Base-by-base conservation (phyloP, 2,888 invertebrate genomes). In the Rotaria magnacalcarata region DNA sequence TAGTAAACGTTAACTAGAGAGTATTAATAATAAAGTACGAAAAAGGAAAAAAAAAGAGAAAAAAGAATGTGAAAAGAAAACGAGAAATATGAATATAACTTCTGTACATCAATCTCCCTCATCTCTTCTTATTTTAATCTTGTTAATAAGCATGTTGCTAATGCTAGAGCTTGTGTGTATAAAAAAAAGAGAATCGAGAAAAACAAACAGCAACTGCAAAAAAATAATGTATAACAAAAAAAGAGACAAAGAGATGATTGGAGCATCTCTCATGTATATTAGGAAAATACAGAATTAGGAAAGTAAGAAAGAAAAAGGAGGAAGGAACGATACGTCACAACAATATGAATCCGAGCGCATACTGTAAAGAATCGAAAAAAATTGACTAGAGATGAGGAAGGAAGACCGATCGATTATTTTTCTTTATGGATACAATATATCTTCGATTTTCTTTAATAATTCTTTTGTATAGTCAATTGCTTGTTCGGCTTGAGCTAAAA, bases 401-500 rank as follows among this genome's bases (percentile, higher is more conserved):
- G 67, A 67, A 34, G 67, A 67, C 67, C 34, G 67, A 67, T 67
- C 67, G 67, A 67, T 27, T 16, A 34, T 3, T 27, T 34, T 67
- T 34, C 19, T 41, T 80, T 52, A 85, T 84, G 86, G 75, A 87
- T 87, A 85, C 50, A 87, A 75, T 16, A 87, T 74, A 43, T 87
- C 87, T 84, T 87, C 87, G 27, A 87, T 84, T 84, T 85, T 60
- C 58, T 85, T 85, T 52, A 87, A 47, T 85, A 87, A 84, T 84
- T 87, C 87, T 84, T 84, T 84, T 21, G 84, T 56, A 75, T 87
- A 87, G 50, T 87, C 87, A n/a, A 87, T 60, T 8, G 87, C 85
- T 87, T 87, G 85, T 21, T 87, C 87, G 27, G 87, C 87, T 84
- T 87, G 85, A 54, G 87, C 87, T 87, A 34, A 34, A 67, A 67